Percentiles rank a stretch among this genome's conserved stretches.
Evolutionary conservation across 2,888 invertebrate species (phyloP).

Genomic region (Mimumesa dahlbomi): DNA sequence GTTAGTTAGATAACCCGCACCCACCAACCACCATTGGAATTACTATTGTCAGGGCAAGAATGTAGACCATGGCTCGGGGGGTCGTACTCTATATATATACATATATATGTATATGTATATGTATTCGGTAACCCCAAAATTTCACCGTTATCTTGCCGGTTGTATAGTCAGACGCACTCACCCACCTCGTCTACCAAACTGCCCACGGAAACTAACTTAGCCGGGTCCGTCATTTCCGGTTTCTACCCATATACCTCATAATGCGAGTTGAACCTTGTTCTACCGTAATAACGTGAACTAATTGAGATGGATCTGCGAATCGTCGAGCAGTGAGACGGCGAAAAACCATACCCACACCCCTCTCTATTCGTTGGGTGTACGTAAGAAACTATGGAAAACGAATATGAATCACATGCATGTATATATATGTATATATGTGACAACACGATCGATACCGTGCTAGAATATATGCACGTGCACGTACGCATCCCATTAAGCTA

Average conservation of each 20-base stretch:
- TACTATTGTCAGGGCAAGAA: constrained; percentile 47
- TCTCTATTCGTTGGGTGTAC: too few species aligned
- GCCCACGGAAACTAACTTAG: constrained; percentile 64
- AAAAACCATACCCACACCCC: background rate
- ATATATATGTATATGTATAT: too few species aligned
- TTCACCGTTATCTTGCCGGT: constrained; percentile 54
- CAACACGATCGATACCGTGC: too few species aligned
- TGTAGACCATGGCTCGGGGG: constrained; percentile 16
- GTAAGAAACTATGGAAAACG: too few species aligned
- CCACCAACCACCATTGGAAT: constrained; percentile 28
- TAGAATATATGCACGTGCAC: too few species aligned
- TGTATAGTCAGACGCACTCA: constrained; percentile 42
- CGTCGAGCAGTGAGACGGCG: background rate
- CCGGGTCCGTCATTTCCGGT: constrained; percentile 60
- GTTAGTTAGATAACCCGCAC: too few species aligned
- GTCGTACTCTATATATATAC: too few species aligned
- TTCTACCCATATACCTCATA: constrained; percentile 49
- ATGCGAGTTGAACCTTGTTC: constrained; percentile 54
- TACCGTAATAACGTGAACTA: constrained; percentile 62
- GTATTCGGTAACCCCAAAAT: constrained; percentile 53
- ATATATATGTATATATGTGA: too few species aligned
- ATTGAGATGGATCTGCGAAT: constrained; percentile 66
- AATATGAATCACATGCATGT: too few species aligned
- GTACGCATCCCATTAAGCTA: too few species aligned
- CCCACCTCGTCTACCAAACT: constrained; percentile 26